Evolutionary conservation across 1,140 invertebrate species (phyloP), one percentile per base, ranked within the genome.

Genomic region (Ips nitidus): DNA sequence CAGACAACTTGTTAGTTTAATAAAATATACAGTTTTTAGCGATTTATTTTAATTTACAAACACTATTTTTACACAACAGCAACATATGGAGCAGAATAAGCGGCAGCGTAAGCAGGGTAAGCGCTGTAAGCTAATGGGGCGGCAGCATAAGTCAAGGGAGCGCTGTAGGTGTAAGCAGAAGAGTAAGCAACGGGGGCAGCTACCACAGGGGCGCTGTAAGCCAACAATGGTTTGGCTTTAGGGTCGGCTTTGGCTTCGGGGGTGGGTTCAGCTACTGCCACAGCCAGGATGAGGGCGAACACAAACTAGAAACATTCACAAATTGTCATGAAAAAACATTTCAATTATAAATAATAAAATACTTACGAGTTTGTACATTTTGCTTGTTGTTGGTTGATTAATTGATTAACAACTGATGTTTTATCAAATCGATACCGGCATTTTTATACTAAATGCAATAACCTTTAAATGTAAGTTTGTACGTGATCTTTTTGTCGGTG

Each of bases 101-200:
- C 52, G 45, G 45, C 6, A 6, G 45, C 45, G 45, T 3, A 52
- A 52, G 71, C 59, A 6, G 63, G n/a, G 41, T 73, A 73, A 5
- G 63, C 67, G 52, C 61, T 60, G 42, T 70, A 72, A 39, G 63
- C 71, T 36, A 65, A n/a, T 22, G 66, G 59, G 39, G 67, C 63
- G 7, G 62, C 59, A 6, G 57, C 65, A 22, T 22, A 22, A 52
- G 36, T 45, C 4, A 43, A 6, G 6, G 55, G 55, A 59, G 67
- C 64, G 42, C 56, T 50, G 52, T 70, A 72, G 4, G 8, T 5
- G 36, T 69, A 71, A 53, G 61, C 57, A 2, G 43, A 50, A 41
- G n/a, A 47, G 22, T 50, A 40, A 40, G 58, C 55, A 36, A 50
- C 3, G 22, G 45, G 45, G 45, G 45, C 45, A 50, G 45, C 45